Base-by-base conservation (phyloP, 2,113 vertebrate genomes). In the Seriola aureovittata region DNA sequence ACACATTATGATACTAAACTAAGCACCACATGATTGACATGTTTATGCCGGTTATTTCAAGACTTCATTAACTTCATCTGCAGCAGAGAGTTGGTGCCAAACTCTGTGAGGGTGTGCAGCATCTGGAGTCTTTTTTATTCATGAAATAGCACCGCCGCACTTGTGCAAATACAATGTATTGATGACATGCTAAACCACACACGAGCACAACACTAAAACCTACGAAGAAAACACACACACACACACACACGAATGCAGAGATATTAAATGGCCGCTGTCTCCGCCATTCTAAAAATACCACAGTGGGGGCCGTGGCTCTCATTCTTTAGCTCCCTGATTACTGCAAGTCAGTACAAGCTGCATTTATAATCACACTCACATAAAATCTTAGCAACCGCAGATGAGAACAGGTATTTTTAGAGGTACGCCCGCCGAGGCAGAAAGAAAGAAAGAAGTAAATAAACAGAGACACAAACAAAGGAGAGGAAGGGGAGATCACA, bases 341-440 rank as follows among this genome's bases (percentile, higher is more conserved):
- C 55, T 66, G 88, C 64, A 50, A 63, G 71, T 81, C 50, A 8
- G 46, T 3, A 1, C 79, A 32, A 46, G 63, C 60, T 29, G 23
- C 71, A 52, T 25, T 32, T 19, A 21, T 72, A 82, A 84, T 84
- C 80, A 77, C 44, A 6, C 34, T 50, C 34, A 8, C 48, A 40
- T 32, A 13, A 46, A 85, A 89, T 85, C 25, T 80, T 58, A 66
- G 34, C 59, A 69, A 40, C 84, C 70, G 66, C 50, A 55, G 46
- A 60, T 6, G 60, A 73, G 58, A 52, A 74, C 17, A 21, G 78
- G 58, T 87, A 88, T 85, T 91, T 92, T 80, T 81, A 83, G 77
- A 77, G 12, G 60, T 25, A 38, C 3, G 40, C 73, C 68, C 7
- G 48, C 64, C 32, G 67, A 58, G 59, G 72, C 34, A 36, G 60